A percentile compares a stretch with the other conserved stretches of the same genome.
Conservation (phyloP, 1,140 invertebrate species). For the Chymomyza costata region DNA sequence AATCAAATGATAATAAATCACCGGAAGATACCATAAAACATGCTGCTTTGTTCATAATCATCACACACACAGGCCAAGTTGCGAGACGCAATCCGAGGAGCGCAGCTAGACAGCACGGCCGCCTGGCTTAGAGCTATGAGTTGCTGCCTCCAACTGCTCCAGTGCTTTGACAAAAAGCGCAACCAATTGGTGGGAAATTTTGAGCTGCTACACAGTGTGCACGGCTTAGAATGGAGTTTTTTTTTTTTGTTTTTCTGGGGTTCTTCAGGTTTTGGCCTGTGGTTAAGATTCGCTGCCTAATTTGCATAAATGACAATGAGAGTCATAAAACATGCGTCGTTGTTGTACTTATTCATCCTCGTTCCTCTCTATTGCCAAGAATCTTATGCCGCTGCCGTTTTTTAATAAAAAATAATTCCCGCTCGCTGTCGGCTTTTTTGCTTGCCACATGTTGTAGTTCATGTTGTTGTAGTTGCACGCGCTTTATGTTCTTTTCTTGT, state of each 20-base stretch:
- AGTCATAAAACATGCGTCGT: constrained; percentile 74
- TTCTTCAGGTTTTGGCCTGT: too few species aligned
- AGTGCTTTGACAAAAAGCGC: too few species aligned
- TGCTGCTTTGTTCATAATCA: constrained; percentile 63
- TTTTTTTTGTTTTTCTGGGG: constrained; percentile 20
- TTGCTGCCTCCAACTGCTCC: constrained; percentile 17
- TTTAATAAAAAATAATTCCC: constrained; percentile 61
- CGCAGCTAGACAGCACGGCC: neutral
- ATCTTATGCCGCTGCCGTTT: constrained; percentile 20
- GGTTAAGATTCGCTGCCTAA: constrained; percentile 45
- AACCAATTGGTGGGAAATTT: constrained; percentile 6
- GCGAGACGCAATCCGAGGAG: constrained; percentile 18
- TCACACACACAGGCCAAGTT: constrained; percentile 13
- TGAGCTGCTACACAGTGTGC: neutral
- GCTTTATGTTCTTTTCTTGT: constrained; percentile 42
- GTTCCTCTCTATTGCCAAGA: constrained; percentile 19
- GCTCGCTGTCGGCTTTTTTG: constrained; percentile 28
- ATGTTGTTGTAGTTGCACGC: constrained; percentile 19
- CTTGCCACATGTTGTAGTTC: constrained; percentile 68
- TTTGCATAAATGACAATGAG: constrained; percentile 74
- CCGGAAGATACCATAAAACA: constrained; percentile 75
- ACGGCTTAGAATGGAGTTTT: neutral
- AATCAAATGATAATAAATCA: constrained; percentile 76
- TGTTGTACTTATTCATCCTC: constrained; percentile 48
- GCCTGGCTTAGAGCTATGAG: constrained; percentile 48